Evolutionary conservation across 2,888 invertebrate genomes (phyloP).

Genomic region (Xanthorhoe designata): DNA sequence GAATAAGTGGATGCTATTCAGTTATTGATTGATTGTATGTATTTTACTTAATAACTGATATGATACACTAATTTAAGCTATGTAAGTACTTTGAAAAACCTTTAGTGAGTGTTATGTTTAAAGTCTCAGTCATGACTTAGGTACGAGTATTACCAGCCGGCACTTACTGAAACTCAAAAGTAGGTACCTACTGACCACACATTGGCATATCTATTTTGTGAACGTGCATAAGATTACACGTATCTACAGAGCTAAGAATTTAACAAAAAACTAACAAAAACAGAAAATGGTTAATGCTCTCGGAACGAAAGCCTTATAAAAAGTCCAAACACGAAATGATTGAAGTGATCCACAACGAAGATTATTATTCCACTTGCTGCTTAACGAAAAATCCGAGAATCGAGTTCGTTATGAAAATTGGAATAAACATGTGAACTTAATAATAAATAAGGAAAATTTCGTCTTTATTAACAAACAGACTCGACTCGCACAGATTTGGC

Average conservation of each 20-base stretch:
- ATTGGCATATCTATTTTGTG: too few species aligned
- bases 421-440: slow-evolving; percentile 1
- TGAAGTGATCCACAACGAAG: not conserved
- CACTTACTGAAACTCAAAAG: too few species aligned
- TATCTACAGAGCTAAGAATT: too few species aligned
- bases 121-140: too few species aligned
- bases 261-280: too few species aligned
- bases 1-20: not conserved
- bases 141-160: too few species aligned
- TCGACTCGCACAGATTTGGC: not conserved
- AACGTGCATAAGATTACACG: too few species aligned
- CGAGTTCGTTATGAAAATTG: slow-evolving; percentile 14
- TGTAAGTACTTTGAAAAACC: too few species aligned
- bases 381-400: slow-evolving; percentile 5
- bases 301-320: not conserved
- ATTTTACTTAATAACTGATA: not conserved
- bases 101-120: too few species aligned
- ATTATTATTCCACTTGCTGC: slow-evolving; percentile 7
- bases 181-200: too few species aligned
- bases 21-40: not conserved
- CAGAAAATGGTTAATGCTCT: too few species aligned
- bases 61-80: too few species aligned
- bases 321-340: not conserved
- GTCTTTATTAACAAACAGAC: not conserved
- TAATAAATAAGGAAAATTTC: not conserved